Conservation (phyloP, 2,113 vertebrate species). For the Cochlearius cochlearius region DNA sequence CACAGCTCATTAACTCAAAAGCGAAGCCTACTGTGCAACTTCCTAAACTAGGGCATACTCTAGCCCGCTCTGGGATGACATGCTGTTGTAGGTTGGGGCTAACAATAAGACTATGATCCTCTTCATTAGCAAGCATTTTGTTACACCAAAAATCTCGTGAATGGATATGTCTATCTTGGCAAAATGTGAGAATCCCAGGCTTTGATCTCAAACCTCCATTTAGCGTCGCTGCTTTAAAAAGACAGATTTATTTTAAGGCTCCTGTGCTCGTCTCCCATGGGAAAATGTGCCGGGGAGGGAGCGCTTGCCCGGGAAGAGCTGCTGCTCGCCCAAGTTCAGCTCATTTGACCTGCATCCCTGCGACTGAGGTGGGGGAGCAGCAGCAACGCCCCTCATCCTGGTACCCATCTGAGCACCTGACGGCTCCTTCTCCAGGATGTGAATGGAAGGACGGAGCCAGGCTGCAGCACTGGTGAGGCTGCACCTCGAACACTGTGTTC, state of each 20-base stretch:
- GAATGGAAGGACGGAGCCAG: background rate
- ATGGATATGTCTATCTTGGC: conserved; percentile 58
- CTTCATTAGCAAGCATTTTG: conserved; percentile 70
- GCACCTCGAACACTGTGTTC: no score
- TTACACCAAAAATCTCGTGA: conserved; percentile 56
- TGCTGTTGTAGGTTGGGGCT: conserved; percentile 36
- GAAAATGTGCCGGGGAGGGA: background rate
- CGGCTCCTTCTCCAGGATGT: background rate
- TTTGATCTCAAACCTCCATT: conserved; percentile 61
- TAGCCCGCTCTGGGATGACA: background rate
- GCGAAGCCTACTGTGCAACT: conserved; percentile 20
- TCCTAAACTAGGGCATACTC: conserved; percentile 58
- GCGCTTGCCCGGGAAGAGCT: background rate
- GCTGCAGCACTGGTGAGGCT: no score
- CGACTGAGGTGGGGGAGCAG: background rate
- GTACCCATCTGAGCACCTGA: background rate
- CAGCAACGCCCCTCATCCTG: background rate
- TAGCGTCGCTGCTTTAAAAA: conserved; percentile 32
- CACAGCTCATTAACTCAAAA: conserved; percentile 60
- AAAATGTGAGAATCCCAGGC: conserved; percentile 53
- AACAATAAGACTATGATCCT: conserved; percentile 61
- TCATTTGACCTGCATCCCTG: background rate
- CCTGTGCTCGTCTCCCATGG: background rate
- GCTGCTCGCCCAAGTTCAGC: background rate
- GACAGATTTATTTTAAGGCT: conserved; percentile 64